phyloP scores from a whole-genome alignment of 2,888 invertebrate species.

The Lithophane leautieri region DNA sequence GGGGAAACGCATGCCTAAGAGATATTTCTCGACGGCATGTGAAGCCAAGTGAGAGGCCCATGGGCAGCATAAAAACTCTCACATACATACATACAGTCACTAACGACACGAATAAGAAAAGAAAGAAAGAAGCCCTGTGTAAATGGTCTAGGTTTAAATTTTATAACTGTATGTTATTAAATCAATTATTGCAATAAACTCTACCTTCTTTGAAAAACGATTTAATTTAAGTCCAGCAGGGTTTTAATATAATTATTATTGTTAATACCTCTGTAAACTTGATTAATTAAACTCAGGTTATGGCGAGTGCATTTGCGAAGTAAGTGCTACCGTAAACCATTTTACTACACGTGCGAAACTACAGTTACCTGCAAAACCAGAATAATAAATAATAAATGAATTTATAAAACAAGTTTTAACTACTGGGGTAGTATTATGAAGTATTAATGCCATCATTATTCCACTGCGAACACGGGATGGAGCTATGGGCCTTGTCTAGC shows the following conservation, averaged over 20 bases:
- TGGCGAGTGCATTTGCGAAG: constrained; percentile 37
- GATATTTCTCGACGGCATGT: too few relatives aligned
- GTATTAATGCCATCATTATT: too few relatives aligned
- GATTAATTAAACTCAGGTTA: constrained; percentile 40
- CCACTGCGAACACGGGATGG: too few relatives aligned
- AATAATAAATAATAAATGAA: constrained; percentile 21
- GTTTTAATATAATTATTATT: neutral
- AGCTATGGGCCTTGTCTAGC: too few relatives aligned
- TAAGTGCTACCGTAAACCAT: constrained; percentile 36
- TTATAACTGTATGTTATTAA: neutral
- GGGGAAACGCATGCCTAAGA: too few relatives aligned
- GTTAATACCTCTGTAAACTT: constrained; percentile 23
- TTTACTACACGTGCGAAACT: constrained; percentile 29
- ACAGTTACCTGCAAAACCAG: constrained; percentile 4
- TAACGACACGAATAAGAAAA: too few relatives aligned
- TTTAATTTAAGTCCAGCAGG: neutral
- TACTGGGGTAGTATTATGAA: too few relatives aligned
- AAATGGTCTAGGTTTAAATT: neutral
- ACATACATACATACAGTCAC: too few relatives aligned
- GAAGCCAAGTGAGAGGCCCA: too few relatives aligned
- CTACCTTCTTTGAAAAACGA: neutral
- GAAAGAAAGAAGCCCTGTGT: neutral
- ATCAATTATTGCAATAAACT: neutral
- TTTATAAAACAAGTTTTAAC: constrained; percentile 7
- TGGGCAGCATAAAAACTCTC: too few relatives aligned